Percentiles rank a stretch among this genome's conserved stretches.
Conservation (phyloP, 1,140 invertebrate species). For the Littorina saxatilis region DNA sequence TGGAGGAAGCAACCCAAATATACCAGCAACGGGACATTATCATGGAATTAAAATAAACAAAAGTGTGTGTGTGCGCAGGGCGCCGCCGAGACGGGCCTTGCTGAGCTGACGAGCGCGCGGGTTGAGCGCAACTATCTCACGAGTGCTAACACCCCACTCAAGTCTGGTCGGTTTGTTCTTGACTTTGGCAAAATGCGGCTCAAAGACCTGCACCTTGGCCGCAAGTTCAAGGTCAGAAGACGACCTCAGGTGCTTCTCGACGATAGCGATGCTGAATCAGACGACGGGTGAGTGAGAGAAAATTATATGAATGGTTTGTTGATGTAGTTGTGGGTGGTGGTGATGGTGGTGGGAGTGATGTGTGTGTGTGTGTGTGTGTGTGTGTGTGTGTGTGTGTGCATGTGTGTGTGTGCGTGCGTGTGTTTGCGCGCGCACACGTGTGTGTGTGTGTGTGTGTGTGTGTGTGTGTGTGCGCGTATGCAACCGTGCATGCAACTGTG, state of each 20-base stretch:
- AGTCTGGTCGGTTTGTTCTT: neutral
- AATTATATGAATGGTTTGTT: too few relatives aligned
- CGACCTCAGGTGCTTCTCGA: neutral
- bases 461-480: neutral
- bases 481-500: neutral
- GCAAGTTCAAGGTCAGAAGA: slow-evolving; percentile 25
- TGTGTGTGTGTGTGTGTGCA: neutral
- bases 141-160: neutral
- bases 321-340: too few relatives aligned
- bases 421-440: neutral
- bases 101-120: neutral
- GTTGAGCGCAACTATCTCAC: neutral
- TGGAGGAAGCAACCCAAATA: too few relatives aligned
- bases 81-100: too few relatives aligned
- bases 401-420: too few relatives aligned
- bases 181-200: neutral
- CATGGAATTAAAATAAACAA: too few relatives aligned
- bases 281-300: too few relatives aligned
- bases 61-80: too few relatives aligned
- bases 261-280: neutral
- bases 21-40: too few relatives aligned
- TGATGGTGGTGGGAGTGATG: too few relatives aligned
- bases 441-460: neutral
- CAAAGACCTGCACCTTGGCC: neutral
- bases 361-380: too few relatives aligned